Evolutionary conservation across 2,113 vertebrate genomes (phyloP).

Genomic region (Tamias sibiricus): DNA sequence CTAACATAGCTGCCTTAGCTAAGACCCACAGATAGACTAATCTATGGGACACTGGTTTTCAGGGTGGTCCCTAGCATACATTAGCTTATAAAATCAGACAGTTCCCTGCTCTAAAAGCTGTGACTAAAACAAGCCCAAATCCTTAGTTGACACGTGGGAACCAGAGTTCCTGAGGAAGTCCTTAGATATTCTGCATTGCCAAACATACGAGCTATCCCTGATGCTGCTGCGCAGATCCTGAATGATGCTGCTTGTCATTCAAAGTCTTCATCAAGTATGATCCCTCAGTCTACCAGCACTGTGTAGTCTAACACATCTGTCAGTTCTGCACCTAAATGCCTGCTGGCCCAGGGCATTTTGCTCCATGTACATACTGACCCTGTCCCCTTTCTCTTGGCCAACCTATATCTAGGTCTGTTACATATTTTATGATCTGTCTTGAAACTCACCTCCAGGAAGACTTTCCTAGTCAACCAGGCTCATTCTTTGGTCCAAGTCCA

Average conservation of each 20-base stretch:
- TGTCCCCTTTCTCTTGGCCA: not conserved
- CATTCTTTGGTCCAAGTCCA: no score
- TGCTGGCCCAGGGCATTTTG: not conserved
- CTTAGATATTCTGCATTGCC: not conserved
- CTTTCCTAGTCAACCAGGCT: not conserved
- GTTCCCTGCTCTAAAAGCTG: not conserved
- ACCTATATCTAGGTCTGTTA: not conserved
- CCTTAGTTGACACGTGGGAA: not conserved
- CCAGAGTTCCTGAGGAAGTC: not conserved
- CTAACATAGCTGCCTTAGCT: not conserved
- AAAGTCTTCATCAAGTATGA: not conserved
- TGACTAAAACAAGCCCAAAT: not conserved
- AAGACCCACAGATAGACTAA: not conserved
- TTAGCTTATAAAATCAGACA: not conserved
- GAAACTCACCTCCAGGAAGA: not conserved
- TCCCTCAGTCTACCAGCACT: not conserved
- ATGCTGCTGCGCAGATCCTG: not conserved
- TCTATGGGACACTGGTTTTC: not conserved
- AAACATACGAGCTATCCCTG: not conserved
- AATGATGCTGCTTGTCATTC: not conserved
- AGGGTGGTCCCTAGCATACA: not conserved
- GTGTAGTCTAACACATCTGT: not conserved
- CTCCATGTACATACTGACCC: no score
- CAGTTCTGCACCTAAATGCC: not conserved
- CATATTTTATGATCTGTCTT: not conserved